phyloP scores from a whole-genome alignment of 2,113 vertebrate genomes.

The Gobio gobio region DNA sequence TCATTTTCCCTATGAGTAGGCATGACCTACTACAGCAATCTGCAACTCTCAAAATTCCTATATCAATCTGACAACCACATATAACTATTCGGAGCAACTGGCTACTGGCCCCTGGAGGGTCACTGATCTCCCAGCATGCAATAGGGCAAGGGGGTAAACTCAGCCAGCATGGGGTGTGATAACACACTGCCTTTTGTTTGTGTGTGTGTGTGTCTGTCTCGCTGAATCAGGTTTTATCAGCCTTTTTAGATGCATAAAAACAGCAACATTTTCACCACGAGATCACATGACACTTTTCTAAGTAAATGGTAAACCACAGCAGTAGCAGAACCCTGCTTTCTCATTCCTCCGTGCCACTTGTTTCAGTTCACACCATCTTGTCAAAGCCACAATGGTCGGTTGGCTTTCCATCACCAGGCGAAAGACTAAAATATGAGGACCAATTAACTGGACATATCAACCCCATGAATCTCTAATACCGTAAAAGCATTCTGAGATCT shows the following conservation, averaged over 20 bases:
- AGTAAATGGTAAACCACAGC: background rate
- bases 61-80: slow-evolving; percentile 59
- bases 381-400: slow-evolving; percentile 36
- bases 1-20: slow-evolving; percentile 67
- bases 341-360: background rate
- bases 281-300: background rate
- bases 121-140: slow-evolving; percentile 53
- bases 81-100: slow-evolving; percentile 6
- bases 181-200: background rate
- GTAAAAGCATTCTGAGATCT: slow-evolving; percentile 54
- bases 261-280: background rate
- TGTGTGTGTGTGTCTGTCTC: background rate
- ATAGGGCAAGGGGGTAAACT: background rate
- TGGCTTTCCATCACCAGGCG: slow-evolving; percentile 41
- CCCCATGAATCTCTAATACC: slow-evolving; percentile 51
- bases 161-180: slow-evolving; percentile 8
- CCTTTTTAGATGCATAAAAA: background rate
- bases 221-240: background rate
- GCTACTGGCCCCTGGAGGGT: slow-evolving; percentile 4
- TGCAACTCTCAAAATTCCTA: slow-evolving; percentile 62
- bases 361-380: slow-evolving; percentile 40
- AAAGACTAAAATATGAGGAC: slow-evolving; percentile 56
- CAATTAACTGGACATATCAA: slow-evolving; percentile 48
- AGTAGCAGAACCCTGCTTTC: background rate
- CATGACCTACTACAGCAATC: slow-evolving; percentile 66